These are phyloP conservation scores for Drosophila prosaltans DNA, from an alignment of 1,140 invertebrate species.

Conservation along the genomic window DNA sequence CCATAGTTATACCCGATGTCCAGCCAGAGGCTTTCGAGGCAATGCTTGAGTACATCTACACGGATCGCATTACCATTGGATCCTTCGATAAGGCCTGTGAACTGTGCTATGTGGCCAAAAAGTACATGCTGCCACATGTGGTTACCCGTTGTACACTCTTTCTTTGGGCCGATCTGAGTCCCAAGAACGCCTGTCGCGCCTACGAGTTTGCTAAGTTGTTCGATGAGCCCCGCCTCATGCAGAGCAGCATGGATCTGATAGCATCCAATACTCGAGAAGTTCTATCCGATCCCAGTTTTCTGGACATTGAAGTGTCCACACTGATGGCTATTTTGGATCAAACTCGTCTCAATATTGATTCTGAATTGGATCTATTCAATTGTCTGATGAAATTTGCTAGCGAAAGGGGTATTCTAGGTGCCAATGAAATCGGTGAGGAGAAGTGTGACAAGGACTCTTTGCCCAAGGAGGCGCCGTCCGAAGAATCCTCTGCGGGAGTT, in stretches of 20 bases:
- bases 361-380: conserved; percentile 90
- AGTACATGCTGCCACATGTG: conserved; percentile 92
- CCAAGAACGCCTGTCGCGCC: conserved; percentile 91
- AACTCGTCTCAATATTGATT: conserved; percentile 88
- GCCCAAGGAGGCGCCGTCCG: conserved; percentile 9
- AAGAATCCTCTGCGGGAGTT: neutral
- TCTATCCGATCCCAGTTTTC: conserved; percentile 88
- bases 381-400: conserved; percentile 88
- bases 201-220: conserved; percentile 94
- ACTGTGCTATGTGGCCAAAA: conserved; percentile 93
- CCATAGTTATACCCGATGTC: conserved; percentile 91
- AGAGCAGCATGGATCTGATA: conserved; percentile 91
- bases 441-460: conserved; percentile 8
- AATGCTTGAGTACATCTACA: conserved; percentile 92
- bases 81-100: conserved; percentile 93
- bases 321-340: conserved; percentile 89
- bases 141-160: conserved; percentile 91
- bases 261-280: conserved; percentile 90
- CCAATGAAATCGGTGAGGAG: conserved; percentile 16
- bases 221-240: conserved; percentile 90
- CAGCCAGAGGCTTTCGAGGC: conserved; percentile 93
- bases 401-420: conserved; percentile 78
- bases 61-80: conserved; percentile 89
- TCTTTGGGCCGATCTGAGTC: conserved; percentile 90
- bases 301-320: conserved; percentile 89